Evolutionary conservation across 2,113 vertebrate genomes (phyloP).

Genomic region (Tricholaema leucomelas): DNA sequence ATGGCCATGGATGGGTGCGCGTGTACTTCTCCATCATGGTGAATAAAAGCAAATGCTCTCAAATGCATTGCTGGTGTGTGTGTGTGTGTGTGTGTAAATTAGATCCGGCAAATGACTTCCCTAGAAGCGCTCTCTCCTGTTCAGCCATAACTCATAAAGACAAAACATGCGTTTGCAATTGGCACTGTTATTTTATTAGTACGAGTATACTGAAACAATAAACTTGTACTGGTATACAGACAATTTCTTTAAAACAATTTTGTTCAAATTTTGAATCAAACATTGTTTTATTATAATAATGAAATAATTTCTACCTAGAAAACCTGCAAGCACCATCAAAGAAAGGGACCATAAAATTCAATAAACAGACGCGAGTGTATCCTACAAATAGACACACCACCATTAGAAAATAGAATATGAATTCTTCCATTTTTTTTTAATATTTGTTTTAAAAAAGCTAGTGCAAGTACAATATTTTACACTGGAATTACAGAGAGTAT

Average conservation of each 20-base stretch:
- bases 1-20: background rate
- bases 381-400: constrained; percentile 95
- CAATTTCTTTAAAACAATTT: constrained; percentile 97
- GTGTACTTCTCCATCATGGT: rapidly evolving
- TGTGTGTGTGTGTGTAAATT: background rate
- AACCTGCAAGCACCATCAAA: constrained; percentile 99
- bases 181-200: constrained; percentile 98
- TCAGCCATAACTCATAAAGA: background rate
- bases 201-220: constrained; percentile 89
- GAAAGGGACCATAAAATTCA: constrained; percentile 97
- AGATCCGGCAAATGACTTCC: background rate
- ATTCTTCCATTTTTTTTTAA: constrained; percentile 89
- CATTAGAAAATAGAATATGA: constrained; percentile 96
- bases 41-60: background rate
- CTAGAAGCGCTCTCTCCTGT: background rate
- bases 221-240: constrained; percentile 96
- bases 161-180: constrained; percentile 75
- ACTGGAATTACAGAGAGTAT: constrained; percentile 95
- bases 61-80: background rate
- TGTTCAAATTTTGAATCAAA: constrained; percentile 97
- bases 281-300: constrained; percentile 97
- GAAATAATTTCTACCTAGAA: constrained; percentile 97
- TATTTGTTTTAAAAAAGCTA: constrained; percentile 95
- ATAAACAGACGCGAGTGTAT: constrained; percentile 94
- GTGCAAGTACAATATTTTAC: constrained; percentile 98